A percentile compares a stretch with the other conserved stretches of the same genome.
phyloP scores from a whole-genome alignment of 2,113 vertebrate genomes.

The Pelodiscus sinensis region DNA sequence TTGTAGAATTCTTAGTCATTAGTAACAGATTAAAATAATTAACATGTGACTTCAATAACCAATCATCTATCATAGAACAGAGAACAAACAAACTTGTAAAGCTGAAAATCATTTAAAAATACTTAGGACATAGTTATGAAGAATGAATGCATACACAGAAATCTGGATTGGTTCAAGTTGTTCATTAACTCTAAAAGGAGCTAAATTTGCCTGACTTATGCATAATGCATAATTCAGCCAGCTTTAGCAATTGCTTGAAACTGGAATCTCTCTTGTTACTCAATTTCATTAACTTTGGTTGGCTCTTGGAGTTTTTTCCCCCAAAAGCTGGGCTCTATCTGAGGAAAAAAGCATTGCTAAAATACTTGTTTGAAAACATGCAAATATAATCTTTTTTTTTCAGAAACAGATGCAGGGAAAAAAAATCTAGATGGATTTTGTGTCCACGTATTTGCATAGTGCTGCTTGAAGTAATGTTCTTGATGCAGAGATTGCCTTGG shows the following conservation, averaged over 20 bases:
- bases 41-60: too few relatives aligned
- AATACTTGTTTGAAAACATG: background rate
- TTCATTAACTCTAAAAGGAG: background rate
- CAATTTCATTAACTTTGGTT: background rate
- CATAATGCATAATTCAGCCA: background rate
- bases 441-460: background rate
- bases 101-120: background rate
- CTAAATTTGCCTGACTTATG: background rate
- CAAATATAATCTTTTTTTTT: background rate
- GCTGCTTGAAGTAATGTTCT: background rate
- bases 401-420: background rate
- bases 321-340: background rate
- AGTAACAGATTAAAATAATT: too few relatives aligned
- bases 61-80: too few relatives aligned
- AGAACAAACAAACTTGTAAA: background rate
- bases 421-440: background rate
- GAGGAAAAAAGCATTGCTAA: background rate
- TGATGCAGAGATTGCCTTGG: background rate
- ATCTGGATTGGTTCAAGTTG: too few relatives aligned
- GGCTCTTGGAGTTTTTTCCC: background rate
- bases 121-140: background rate
- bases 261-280: background rate
- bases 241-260: background rate
- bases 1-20: too few relatives aligned
- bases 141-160: background rate